Evolutionary conservation across 2,797 vertebrate genomes (phyloP).

Genomic region (Bradypodion pumilum): DNA sequence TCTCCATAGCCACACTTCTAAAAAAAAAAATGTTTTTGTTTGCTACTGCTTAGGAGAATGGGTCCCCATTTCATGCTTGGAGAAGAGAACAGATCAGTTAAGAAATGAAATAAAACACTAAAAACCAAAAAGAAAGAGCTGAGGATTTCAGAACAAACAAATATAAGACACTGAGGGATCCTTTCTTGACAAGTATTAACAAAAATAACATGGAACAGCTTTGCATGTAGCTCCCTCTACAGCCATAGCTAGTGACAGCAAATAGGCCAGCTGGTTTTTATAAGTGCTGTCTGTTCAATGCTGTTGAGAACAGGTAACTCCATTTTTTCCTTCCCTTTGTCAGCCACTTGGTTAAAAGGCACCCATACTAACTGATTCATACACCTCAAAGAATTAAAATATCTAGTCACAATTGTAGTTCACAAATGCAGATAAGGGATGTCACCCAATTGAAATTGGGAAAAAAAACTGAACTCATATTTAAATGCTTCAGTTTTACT

Average conservation of each 20-base stretch:
- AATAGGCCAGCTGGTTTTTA: background rate
- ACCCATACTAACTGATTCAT: background rate
- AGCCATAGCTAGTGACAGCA: background rate
- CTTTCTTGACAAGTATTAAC: background rate
- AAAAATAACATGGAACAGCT: background rate
- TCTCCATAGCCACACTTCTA: no score
- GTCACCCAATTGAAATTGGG: background rate
- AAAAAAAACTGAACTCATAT: background rate
- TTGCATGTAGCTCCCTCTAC: slow-evolving; percentile 20
- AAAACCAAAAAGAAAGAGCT: no score
- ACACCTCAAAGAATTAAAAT: background rate
- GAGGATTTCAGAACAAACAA: background rate
- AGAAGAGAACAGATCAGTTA: background rate
- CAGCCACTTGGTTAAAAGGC: background rate
- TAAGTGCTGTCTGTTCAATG: background rate
- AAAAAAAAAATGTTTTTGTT: background rate
- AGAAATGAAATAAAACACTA: no score
- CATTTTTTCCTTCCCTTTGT: background rate
- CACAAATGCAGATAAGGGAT: no score
- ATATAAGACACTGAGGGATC: background rate
- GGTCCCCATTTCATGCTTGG: background rate
- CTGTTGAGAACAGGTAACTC: background rate
- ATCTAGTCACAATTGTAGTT: background rate
- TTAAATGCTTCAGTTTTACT: background rate
- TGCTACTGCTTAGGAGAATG: background rate